Evolutionary conservation across 2,888 invertebrate species (phyloP), one percentile per base, ranked within the genome.

Genomic region (Ethmia dodecea): DNA sequence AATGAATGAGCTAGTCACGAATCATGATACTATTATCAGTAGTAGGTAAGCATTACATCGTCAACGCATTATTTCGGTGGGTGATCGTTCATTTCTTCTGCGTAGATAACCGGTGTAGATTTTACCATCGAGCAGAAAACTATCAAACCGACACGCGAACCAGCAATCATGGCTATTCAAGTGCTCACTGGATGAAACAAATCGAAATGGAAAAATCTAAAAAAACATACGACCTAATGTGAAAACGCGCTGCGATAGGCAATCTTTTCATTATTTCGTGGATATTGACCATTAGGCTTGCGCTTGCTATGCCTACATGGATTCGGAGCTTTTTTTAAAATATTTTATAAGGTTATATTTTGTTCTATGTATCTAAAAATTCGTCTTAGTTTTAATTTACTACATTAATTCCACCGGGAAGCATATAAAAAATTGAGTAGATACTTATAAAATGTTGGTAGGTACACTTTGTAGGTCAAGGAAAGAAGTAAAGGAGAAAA

Each of bases 81-180:
- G 57, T 53, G 48, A 73, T 68, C 61, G 60, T 66, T 70, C 63
- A 60, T 69, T 33, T 61, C 40, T 52, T 48, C 42, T 55, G 52
- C 37, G 49, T 55, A 61, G 56, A 62, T 60, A 66, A 40, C 45
- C 41, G 48, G 51, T 43, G 46, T 50, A 43, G 45, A 49, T 69
- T 68, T 66, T 61, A 58, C 51, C 46, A 49, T 28, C 32, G 40
- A 54, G 56, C 49, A 67, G 55, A 60, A 59, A 71, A 70, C 70
- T 70, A 76, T 68, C 60, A 66, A 51, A 52, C 42, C 10, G 40
- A 37, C 81, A 81, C 81, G 83, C 83, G 67, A 83, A 71, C 71
- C 34, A 40, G 77, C 62, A 73, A 83, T 83, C 77, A 81, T 52
- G 55, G 57, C 59, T 49, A 56, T 62, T 66, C 61, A 64, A 61